Percentiles rank a stretch among this genome's conserved stretches.
Conservation (phyloP, 2,797 vertebrate genomes). For the Notolabrus celidotus region DNA sequence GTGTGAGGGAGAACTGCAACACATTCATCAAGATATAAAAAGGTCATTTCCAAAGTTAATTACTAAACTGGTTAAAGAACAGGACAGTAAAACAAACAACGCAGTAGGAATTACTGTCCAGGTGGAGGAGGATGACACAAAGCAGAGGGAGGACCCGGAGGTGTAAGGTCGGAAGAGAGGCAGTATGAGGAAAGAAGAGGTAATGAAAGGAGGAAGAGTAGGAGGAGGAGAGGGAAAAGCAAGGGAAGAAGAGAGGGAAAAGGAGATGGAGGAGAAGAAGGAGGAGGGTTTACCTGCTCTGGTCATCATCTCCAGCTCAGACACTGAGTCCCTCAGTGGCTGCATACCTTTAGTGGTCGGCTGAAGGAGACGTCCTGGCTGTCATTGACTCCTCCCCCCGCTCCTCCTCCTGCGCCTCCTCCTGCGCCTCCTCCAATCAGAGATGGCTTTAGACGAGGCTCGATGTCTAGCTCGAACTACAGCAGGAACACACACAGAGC, state of each 20-base stretch:
- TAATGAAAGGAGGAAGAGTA: neutral
- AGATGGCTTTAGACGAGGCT: conserved; percentile 91
- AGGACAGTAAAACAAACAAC: too few relatives aligned
- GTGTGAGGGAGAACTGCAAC: neutral
- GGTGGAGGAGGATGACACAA: too few relatives aligned
- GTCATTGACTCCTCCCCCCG: conserved; percentile 82
- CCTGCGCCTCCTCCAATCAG: conserved; percentile 72
- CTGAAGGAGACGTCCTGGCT: conserved; percentile 93
- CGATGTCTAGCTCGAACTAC: conserved; percentile 96
- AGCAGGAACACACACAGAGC: conserved; percentile 8
- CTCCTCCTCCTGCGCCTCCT: conserved; percentile 62
- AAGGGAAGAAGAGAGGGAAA: neutral
- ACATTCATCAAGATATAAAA: neutral
- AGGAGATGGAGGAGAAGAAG: conserved; percentile 12
- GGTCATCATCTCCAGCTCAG: conserved; percentile 91
- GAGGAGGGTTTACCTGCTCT: conserved; percentile 87
- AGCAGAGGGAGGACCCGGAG: neutral
- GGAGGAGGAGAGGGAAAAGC: neutral
- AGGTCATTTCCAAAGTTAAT: too few relatives aligned
- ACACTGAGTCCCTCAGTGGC: conserved; percentile 86
- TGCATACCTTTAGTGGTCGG: conserved; percentile 92
- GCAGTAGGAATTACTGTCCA: neutral
- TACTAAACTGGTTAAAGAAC: too few relatives aligned
- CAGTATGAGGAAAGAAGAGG: neutral
- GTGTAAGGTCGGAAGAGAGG: too few relatives aligned